Percentiles rank a stretch among this genome's conserved stretches.
Conservation (phyloP, 2,797 vertebrate species). For the Squalus acanthias region DNA sequence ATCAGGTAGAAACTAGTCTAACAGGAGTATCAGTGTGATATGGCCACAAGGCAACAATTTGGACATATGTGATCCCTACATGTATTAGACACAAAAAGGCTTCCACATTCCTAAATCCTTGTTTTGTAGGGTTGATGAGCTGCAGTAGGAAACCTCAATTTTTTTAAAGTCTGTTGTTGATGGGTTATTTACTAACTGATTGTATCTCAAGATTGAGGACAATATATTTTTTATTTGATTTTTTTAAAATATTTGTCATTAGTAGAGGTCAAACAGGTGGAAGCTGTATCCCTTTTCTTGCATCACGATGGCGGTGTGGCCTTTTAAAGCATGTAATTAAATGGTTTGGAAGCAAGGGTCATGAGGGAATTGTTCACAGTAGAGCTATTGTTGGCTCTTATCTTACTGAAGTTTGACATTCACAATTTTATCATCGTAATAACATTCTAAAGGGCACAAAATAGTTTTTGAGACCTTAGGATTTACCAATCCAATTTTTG, state of each 20-base stretch:
- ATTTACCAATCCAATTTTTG: background rate
- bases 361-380: background rate
- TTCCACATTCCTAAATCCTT: too few relatives aligned
- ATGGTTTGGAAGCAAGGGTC: background rate
- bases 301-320: background rate
- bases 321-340: background rate
- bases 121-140: too few relatives aligned
- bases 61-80: too few relatives aligned
- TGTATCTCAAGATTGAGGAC: background rate
- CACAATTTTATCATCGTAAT: background rate
- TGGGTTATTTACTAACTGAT: too few relatives aligned
- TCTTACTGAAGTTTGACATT: slow-evolving; percentile 1
- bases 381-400: background rate
- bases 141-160: too few relatives aligned
- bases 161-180: too few relatives aligned
- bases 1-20: background rate
- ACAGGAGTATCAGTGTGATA: too few relatives aligned
- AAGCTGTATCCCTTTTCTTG: background rate
- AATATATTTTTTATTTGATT: background rate
- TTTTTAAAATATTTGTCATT: background rate
- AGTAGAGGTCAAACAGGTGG: background rate
- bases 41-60: background rate
- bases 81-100: too few relatives aligned
- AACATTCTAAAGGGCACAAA: background rate
- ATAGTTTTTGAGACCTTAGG: background rate